Evolutionary conservation across 2,113 vertebrate genomes (phyloP), one percentile per base, ranked within the genome.

Genomic region (Phaethornis superciliosus): DNA sequence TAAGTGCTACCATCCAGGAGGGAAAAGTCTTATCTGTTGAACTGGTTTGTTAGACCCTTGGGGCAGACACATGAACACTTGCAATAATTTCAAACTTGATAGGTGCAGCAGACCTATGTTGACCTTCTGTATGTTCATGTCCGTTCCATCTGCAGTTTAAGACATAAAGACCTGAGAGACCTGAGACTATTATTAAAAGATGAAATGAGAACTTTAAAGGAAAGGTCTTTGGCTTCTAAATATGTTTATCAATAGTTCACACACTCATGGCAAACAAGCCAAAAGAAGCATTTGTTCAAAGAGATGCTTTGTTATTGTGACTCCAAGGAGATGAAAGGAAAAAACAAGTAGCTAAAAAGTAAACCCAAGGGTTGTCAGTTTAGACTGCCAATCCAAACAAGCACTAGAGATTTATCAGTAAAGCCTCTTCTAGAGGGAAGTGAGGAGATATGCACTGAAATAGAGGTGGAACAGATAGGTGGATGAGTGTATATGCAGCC

Each of bases 331-430:
- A 83, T 64, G 16, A 75, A 90, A 93, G 44, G 35, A 75, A 92
- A 92, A 94, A 89, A 19, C 9, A 52, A 74, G 46, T n/a, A 85
- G 35, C 33, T 85, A 13, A 65, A 69, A 83, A 83, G n/a, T 42
- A 72, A 70, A 93, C 32, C 19, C 54, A 79, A 67, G 30, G 27
- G 20, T 1, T 85, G 51, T 32, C 71, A 79, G 49, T 62, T 84
- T 23, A 27, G 37, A 51, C 32, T 65, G 77, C 62, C 80, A 93
- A 86, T 35, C 23, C 83, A 92, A 96, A 86, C 37, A 90, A 77
- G 33, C 51, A 27, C 52, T 35, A 70, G 30, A 37, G 37, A 87
- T 88, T 80, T 91, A 62, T 65, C 65, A 72, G 54, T 63, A 85
- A 67, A 87, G 32, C 7, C 18, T 76, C 64, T 74, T n/a, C 32